Conservation (phyloP, 2,888 invertebrate species). For the Lypha dubia region DNA sequence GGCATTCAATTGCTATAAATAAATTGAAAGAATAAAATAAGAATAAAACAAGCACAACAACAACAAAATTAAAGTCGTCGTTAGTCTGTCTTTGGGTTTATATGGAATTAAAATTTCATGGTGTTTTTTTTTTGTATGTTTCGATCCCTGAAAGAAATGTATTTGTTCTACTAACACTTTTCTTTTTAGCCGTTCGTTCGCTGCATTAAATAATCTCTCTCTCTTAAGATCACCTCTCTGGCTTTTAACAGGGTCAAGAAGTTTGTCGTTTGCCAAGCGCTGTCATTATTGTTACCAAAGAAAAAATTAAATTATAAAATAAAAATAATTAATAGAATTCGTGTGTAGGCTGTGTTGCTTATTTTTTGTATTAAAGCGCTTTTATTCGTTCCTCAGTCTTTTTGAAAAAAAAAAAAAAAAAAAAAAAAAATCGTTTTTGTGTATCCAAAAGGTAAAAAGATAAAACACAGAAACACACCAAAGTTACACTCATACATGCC, state of each 20-base stretch:
- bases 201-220: too few species aligned
- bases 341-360: slow-evolving; percentile 46
- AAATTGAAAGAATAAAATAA: slow-evolving; percentile 11
- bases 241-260: slow-evolving; percentile 61
- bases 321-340: slow-evolving; percentile 33
- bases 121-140: too few species aligned
- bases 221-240: slow-evolving; percentile 1
- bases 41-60: background rate
- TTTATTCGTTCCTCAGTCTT: slow-evolving; percentile 18
- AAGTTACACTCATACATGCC: slow-evolving; percentile 36
- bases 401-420: too few species aligned
- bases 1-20: slow-evolving; percentile 59
- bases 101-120: slow-evolving; percentile 31
- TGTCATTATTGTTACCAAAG: slow-evolving; percentile 27
- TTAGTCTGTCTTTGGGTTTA: slow-evolving; percentile 17
- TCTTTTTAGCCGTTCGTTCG: slow-evolving; percentile 12
- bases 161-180: slow-evolving; percentile 59
- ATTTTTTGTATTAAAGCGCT: slow-evolving; percentile 18
- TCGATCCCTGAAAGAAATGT: slow-evolving; percentile 56
- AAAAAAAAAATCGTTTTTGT: slow-evolving; percentile 9
- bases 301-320: background rate
- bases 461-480: slow-evolving; percentile 7
- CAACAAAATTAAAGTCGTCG: slow-evolving; percentile 31
- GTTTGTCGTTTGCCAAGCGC: slow-evolving; percentile 25
- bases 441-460: slow-evolving; percentile 35